Evolutionary conservation across 2,797 vertebrate genomes (phyloP).

Genomic region (Hapalemur alaotrensis): DNA sequence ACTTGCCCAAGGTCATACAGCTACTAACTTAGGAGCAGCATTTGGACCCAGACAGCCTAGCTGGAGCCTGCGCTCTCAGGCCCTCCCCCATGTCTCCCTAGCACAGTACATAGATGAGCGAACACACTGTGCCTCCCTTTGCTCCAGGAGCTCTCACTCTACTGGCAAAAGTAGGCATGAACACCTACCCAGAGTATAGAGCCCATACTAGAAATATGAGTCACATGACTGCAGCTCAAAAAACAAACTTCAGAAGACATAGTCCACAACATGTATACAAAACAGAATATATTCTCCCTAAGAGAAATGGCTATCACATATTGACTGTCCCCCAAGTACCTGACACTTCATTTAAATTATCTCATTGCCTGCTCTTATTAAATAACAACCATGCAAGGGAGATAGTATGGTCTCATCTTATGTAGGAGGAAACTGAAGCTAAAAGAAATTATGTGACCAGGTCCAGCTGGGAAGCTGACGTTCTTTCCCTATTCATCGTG

Average conservation of each 20-base stretch:
- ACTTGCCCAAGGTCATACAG: background rate
- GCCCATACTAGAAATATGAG: background rate
- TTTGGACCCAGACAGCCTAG: background rate
- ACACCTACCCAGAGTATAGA: background rate
- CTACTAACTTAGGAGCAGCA: background rate
- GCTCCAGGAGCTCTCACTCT: background rate
- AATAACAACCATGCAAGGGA: background rate
- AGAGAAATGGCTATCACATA: background rate
- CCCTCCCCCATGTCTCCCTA: background rate
- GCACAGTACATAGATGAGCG: too few relatives aligned
- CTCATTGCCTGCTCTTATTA: background rate
- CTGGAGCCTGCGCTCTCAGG: background rate
- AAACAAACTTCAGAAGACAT: background rate
- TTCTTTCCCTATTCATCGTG: background rate
- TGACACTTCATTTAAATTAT: background rate
- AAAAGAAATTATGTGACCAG: background rate
- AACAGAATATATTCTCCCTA: background rate
- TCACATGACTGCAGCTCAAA: background rate
- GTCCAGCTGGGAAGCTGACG: background rate
- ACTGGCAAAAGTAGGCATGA: background rate
- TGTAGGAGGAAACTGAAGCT: background rate
- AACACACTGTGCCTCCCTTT: background rate
- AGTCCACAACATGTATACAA: background rate
- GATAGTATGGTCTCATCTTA: background rate
- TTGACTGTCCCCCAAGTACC: background rate